These are phyloP conservation scores for Spisula subtruncata DNA, from an alignment of 2,888 invertebrate species.

Conservation along the genomic window DNA sequence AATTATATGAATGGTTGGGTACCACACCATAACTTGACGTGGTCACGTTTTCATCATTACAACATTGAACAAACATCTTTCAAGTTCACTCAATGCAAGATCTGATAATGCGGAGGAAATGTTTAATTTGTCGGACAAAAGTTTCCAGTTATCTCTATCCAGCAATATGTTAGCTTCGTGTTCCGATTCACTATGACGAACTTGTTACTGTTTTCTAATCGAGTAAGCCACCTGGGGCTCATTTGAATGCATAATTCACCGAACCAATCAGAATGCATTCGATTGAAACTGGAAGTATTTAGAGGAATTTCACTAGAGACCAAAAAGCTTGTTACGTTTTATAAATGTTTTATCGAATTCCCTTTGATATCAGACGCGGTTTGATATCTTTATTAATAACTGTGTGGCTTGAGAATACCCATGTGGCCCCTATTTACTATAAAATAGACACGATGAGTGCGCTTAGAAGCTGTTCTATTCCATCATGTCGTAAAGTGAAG, in stretches of 20 bases:
- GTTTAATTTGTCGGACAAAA: conserved; percentile 22
- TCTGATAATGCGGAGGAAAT: not conserved
- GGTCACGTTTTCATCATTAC: not conserved
- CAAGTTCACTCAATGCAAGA: conserved; percentile 19
- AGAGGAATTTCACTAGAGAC: conserved; percentile 59
- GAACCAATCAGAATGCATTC: conserved; percentile 70
- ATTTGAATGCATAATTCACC: conserved; percentile 68
- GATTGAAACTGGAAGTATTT: conserved; percentile 66
- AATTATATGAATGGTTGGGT: not conserved
- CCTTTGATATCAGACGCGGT: conserved; percentile 64
- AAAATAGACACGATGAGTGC: conserved; percentile 44
- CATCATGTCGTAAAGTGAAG: conserved; percentile 28
- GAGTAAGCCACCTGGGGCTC: conserved; percentile 50
- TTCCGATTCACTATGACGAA: conserved; percentile 31
- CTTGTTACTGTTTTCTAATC: conserved; percentile 49
- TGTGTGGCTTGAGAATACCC: conserved; percentile 29
- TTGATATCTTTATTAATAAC: conserved; percentile 69
- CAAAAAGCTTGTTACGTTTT: conserved; percentile 64
- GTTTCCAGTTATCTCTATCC: not conserved
- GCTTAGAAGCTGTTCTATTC: not conserved
- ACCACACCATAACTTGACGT: not conserved
- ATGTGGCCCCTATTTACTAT: conserved; percentile 21
- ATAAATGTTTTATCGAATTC: conserved; percentile 72
- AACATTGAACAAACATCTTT: conserved; percentile 1
- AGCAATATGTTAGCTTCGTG: conserved; percentile 42